These are phyloP conservation scores for Elysia chlorotica DNA, from an alignment of 1,140 invertebrate genomes.

Conservation along the genomic window DNA sequence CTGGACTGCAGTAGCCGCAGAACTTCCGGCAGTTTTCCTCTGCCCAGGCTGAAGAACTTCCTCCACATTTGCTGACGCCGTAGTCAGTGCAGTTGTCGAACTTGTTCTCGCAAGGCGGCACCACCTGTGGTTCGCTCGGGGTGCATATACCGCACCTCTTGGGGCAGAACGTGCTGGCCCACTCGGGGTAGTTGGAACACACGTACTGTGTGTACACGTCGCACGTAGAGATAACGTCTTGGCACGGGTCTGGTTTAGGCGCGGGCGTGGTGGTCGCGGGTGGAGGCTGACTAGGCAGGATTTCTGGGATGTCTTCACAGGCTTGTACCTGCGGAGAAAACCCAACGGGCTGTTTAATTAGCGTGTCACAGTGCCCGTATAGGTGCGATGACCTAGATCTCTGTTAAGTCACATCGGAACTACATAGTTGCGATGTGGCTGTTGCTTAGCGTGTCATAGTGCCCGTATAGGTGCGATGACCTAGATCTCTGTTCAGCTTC, in stretches of 20 bases:
- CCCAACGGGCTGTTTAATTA: neutral
- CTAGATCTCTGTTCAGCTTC: no score
- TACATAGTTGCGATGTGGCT: no score
- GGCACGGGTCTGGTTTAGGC: constrained; percentile 22
- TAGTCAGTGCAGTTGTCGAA: constrained; percentile 37
- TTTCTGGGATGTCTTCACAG: constrained; percentile 9
- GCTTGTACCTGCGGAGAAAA: neutral
- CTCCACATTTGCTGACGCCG: constrained; percentile 29
- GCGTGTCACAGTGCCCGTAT: no score
- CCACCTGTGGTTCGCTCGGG: constrained; percentile 13
- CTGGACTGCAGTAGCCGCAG: constrained; percentile 38
- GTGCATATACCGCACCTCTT: constrained; percentile 31
- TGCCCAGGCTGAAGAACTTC: constrained; percentile 36
- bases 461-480: no score
- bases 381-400: no score
- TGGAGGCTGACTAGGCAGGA: neutral
- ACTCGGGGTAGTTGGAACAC: constrained; percentile 29
- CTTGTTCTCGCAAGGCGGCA: constrained; percentile 35
- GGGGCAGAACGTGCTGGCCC: constrained; percentile 33
- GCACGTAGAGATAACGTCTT: constrained; percentile 36
- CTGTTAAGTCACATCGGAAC: no score
- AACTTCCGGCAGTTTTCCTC: constrained; percentile 44
- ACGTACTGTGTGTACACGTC: constrained; percentile 19
- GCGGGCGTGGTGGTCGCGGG: neutral
- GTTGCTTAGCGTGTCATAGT: no score